Evolutionary conservation across 2,113 vertebrate genomes (phyloP), one percentile per base, ranked within the genome.

Genomic region (Felis chaus): DNA sequence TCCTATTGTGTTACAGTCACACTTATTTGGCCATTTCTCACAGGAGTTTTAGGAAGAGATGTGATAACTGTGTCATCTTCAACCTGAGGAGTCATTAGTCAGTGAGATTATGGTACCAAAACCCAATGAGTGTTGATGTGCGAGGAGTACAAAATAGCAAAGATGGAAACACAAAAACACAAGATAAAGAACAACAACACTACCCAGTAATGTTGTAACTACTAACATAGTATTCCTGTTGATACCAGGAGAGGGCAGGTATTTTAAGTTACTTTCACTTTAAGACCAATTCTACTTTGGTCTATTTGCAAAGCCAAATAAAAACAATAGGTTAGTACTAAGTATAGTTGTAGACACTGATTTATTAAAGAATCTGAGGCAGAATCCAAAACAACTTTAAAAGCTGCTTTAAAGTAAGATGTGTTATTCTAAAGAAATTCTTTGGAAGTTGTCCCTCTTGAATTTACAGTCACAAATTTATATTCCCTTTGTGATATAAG

Each of bases 401-500:
- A 95, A 90, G 25, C 89, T 97, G 27, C 96, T 98, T 98, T 97
- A 97, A 53, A 79, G 91, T 97, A 86, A 90, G 94, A 94, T 74
- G 61, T 45, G 27, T 96, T 98, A 97, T 94, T 94, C 73, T 96
- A 97, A 97, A 97, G 84, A 93, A 95, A 98, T 98, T 98, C 93
- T 98, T 98, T 98, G 96, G 92, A 98, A 98, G 93, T 94, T 98
- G 82, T 97, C 66, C 96, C 63, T 97, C 94, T 98, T 98, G 96
- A 98, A 98, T 98, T 95, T 93, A 84, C 11, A 95, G 74, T 79
- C 41, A 95, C 69, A 97, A 66, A 92, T 92, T 98, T 98, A 98
- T 98, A 98, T 98, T 98, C 97, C 98, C 98, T 98, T 97, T 98
- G 98, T 98, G 98, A 96, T 98, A 93, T 97, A 98, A 36, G 96